phyloP scores from a whole-genome alignment of 2,888 invertebrate genomes.

The Drosophila mimica region DNA sequence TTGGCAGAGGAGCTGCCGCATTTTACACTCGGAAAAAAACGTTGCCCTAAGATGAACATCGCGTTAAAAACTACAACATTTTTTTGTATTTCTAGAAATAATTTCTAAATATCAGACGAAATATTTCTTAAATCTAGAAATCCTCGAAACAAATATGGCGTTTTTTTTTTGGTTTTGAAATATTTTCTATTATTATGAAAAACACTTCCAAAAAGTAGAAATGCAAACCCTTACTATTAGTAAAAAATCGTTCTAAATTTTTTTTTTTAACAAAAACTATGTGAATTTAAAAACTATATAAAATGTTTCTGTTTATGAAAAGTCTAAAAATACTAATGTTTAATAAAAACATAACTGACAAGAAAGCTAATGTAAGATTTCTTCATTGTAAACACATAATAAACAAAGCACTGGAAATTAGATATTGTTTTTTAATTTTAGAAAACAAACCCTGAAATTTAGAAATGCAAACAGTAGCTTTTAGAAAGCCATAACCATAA shows the following conservation, averaged over 20 bases:
- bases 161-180: no score
- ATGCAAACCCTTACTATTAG: neutral
- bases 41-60: neutral
- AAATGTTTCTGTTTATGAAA: neutral
- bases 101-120: neutral
- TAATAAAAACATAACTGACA: neutral
- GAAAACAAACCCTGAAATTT: neutral
- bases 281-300: neutral
- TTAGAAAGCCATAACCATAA: neutral
- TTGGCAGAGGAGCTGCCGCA: constrained; percentile 35
- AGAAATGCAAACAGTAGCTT: neutral
- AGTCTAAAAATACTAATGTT: neutral
- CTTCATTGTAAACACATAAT: no score
- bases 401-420: neutral
- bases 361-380: neutral
- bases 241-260: neutral
- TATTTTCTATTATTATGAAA: neutral
- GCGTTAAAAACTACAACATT: rapidly evolving
- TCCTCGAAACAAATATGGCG: rapidly evolving
- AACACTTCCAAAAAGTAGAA: neutral
- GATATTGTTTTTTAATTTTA: neutral
- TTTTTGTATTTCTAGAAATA: neutral
- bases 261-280: no score
- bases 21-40: neutral
- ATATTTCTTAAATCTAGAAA: neutral